These are phyloP conservation scores for Ahaetulla prasina DNA, from an alignment of 2,113 vertebrate species.

Conservation along the genomic window DNA sequence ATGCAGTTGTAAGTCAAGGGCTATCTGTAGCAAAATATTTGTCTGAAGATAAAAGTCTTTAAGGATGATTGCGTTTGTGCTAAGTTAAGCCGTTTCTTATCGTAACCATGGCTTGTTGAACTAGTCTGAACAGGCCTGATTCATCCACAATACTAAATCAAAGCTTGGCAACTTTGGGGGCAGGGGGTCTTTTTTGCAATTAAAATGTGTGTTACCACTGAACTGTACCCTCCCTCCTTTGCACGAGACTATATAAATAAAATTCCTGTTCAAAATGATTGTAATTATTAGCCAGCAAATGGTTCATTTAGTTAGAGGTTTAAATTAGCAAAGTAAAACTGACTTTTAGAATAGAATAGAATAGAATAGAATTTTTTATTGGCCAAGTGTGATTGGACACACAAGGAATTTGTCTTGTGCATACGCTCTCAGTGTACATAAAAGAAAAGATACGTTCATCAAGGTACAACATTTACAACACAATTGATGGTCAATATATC, in stretches of 20 bases:
- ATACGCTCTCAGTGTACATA: no score
- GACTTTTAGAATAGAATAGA: no score
- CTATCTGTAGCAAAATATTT: background rate
- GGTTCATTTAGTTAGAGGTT: constrained; percentile 40
- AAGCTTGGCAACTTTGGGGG: background rate
- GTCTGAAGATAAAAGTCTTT: background rate
- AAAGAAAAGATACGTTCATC: no score
- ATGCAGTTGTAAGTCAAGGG: no score
- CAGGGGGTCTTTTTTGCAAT: background rate
- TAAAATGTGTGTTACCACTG: background rate
- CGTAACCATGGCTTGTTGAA: background rate
- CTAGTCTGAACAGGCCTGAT: background rate
- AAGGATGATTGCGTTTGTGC: background rate
- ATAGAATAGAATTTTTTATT: no score
- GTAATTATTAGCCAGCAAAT: constrained; percentile 48
- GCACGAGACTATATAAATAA: background rate
- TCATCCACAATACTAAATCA: background rate
- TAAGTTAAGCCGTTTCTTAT: background rate
- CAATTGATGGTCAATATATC: no score
- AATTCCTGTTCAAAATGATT: background rate
- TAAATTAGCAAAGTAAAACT: constrained; percentile 16
- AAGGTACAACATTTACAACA: no score
- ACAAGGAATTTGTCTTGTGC: no score
- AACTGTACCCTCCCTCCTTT: background rate
- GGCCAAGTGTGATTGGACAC: no score